Evolutionary conservation across 2,113 vertebrate genomes (phyloP).

Genomic region (Paraplagusia blochii): DNA sequence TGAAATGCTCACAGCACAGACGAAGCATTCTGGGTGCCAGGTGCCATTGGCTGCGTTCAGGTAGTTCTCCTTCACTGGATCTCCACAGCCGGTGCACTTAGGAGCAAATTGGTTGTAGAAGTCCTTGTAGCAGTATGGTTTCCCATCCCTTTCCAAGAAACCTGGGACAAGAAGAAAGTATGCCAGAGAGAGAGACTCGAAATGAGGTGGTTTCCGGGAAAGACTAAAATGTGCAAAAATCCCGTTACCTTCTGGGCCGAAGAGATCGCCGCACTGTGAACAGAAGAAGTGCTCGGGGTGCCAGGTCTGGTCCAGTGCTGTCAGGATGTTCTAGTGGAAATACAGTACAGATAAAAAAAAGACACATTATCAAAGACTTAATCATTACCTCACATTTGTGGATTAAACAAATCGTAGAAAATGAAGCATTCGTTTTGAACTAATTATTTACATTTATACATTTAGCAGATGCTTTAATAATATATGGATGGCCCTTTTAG

Average conservation of each 20-base stretch:
- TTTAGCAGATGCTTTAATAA: no score
- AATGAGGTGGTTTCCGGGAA: not conserved
- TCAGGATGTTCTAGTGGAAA: constrained; percentile 87
- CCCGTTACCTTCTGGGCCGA: constrained; percentile 80
- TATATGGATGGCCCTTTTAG: no score
- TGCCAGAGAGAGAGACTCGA: not conserved
- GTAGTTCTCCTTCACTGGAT: constrained; percentile 81
- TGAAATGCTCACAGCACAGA: constrained; percentile 82
- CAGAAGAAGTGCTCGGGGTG: constrained; percentile 97
- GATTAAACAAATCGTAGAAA: no score
- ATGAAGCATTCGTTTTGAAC: no score
- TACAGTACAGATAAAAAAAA: no score
- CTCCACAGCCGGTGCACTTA: constrained; percentile 86
- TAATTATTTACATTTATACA: no score
- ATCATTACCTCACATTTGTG: no score
- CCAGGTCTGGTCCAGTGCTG: constrained; percentile 88
- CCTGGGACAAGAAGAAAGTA: constrained; percentile 64
- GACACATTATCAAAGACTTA: no score
- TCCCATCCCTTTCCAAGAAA: constrained; percentile 82
- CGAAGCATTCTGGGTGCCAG: constrained; percentile 92
- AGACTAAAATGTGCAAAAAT: not conserved
- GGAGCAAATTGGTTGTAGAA: constrained; percentile 87
- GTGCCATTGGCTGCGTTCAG: constrained; percentile 83
- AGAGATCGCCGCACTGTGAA: constrained; percentile 80
- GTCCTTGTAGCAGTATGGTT: constrained; percentile 86